A percentile compares a stretch with the other conserved stretches of the same genome.
These are phyloP conservation scores for Perodicticus potto DNA, from an alignment of 2,797 vertebrate species.

Conservation along the genomic window DNA sequence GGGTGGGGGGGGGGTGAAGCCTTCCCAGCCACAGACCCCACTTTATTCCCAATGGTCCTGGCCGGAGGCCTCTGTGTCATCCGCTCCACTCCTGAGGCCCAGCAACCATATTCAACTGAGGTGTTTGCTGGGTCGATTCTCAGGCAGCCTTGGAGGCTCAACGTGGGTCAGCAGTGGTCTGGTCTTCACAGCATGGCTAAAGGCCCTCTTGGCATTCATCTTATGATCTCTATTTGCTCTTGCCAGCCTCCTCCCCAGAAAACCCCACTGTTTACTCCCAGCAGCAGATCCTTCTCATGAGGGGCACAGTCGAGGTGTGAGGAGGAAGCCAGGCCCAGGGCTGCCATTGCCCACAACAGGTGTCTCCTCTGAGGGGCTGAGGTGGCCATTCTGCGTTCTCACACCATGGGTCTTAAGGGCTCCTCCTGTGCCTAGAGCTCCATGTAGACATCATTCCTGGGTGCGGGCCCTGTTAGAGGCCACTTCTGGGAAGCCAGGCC, in stretches of 20 bases:
- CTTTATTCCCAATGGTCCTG: too few relatives aligned
- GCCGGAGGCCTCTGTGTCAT: fast-evolving
- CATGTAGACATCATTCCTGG: neutral
- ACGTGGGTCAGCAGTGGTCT: neutral
- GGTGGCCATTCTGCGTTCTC: neutral
- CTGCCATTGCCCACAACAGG: neutral
- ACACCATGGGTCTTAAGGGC: too few relatives aligned
- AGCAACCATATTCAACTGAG: fast-evolving
- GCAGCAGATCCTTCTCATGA: neutral
- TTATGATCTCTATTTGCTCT: neutral
- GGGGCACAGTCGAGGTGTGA: too few relatives aligned
- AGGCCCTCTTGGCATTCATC: too few relatives aligned
- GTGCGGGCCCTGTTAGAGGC: fast-evolving
- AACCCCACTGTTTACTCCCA: too few relatives aligned
- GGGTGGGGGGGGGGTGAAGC: too few relatives aligned
- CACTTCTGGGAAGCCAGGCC: neutral
- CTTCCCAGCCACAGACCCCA: neutral
- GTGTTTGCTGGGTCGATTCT: neutral
- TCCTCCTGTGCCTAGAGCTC: neutral
- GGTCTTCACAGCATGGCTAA: too few relatives aligned
- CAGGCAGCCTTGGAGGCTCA: neutral
- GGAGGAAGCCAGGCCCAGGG: neutral
- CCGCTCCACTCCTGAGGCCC: fast-evolving
- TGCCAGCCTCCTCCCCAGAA: too few relatives aligned
- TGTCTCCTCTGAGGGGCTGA: too few relatives aligned